Evolutionary conservation across 2,888 invertebrate genomes (phyloP).

Genomic region (Pachliopta kotzebuea): DNA sequence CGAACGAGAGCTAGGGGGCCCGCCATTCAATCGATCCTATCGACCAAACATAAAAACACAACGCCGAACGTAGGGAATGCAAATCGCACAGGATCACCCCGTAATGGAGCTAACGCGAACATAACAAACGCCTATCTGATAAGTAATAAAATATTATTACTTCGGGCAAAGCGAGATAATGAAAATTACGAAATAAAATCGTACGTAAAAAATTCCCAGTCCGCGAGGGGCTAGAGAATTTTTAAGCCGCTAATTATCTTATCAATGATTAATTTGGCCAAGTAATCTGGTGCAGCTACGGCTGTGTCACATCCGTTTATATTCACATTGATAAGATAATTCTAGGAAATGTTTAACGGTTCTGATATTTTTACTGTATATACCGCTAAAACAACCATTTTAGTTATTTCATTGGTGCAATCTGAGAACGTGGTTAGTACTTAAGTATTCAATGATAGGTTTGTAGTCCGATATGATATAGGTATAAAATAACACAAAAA

Average conservation of each 20-base stretch:
- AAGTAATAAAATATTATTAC: slow-evolving; percentile 22
- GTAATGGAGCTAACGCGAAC: slow-evolving; percentile 25
- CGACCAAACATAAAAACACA: slow-evolving; percentile 51
- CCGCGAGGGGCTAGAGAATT: slow-evolving; percentile 23
- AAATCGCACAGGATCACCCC: slow-evolving; percentile 28
- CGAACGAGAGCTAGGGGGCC: slow-evolving; percentile 41
- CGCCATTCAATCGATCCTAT: slow-evolving; percentile 51
- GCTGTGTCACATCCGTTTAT: slow-evolving; percentile 58
- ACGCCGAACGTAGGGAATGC: slow-evolving; percentile 25
- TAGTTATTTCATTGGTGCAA: not conserved
- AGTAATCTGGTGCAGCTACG: slow-evolving; percentile 54
- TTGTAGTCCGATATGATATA: not conserved
- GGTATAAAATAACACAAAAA: not conserved
- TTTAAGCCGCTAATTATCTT: slow-evolving; percentile 35
- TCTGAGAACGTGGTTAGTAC: not conserved
- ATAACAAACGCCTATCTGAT: slow-evolving; percentile 20
- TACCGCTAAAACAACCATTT: not conserved
- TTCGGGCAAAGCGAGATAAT: slow-evolving; percentile 17
- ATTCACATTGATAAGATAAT: slow-evolving; percentile 70
- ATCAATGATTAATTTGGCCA: slow-evolving; percentile 65
- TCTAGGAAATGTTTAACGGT: slow-evolving; percentile 25
- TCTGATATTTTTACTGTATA: slow-evolving; percentile 23
- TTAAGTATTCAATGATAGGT: not conserved
- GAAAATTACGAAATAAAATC: slow-evolving; percentile 4
- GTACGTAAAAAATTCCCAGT: slow-evolving; percentile 10